phyloP scores from a whole-genome alignment of 2,113 vertebrate species.

The Muntiacus reevesi region DNA sequence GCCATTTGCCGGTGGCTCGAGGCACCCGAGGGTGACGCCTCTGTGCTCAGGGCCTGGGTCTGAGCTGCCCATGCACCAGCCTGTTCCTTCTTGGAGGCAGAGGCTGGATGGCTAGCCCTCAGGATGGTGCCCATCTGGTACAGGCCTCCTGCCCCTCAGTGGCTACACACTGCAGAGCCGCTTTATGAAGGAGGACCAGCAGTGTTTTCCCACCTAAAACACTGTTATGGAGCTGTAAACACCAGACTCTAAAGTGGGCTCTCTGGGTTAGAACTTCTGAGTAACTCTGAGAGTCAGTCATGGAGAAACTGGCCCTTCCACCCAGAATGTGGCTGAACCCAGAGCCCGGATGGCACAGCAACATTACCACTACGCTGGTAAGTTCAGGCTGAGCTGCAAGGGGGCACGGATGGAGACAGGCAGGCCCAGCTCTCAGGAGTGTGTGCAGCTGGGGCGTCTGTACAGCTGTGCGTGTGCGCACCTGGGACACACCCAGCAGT shows the following conservation, averaged over 20 bases:
- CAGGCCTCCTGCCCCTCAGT: neutral
- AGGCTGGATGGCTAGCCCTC: neutral
- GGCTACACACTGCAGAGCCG: neutral
- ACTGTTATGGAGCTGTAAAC: neutral
- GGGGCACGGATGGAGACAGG: neutral
- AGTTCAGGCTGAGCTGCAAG: neutral
- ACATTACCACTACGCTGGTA: neutral
- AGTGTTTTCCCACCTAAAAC: neutral
- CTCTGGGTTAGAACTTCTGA: neutral
- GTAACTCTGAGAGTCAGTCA: neutral
- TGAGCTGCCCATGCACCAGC: fast-evolving
- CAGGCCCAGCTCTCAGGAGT: neutral
- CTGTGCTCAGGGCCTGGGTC: neutral
- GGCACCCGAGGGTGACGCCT: neutral
- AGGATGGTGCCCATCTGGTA: neutral
- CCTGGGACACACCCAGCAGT: neutral
- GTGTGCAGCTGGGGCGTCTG: neutral
- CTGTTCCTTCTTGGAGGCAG: neutral
- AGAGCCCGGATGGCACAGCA: neutral
- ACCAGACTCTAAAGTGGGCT: neutral
- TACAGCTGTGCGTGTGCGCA: no score
- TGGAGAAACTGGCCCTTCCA: neutral
- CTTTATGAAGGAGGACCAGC: neutral
- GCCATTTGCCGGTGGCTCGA: neutral
- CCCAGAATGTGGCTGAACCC: neutral